Evolutionary conservation across 2,888 invertebrate species (phyloP).

Genomic region (Troides aeacus): DNA sequence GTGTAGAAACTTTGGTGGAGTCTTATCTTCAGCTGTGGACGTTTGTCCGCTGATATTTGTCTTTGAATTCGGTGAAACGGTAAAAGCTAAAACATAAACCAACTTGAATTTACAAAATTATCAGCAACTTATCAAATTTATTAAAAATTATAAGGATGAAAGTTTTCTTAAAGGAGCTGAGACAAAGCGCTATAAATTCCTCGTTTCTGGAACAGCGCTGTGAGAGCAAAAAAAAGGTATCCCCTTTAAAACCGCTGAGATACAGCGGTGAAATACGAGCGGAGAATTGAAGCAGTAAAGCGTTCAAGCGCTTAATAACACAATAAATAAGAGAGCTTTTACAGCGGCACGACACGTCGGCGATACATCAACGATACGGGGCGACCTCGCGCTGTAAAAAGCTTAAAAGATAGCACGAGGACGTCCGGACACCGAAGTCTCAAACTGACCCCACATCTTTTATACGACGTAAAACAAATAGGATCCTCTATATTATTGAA

Average conservation of each 20-base stretch:
- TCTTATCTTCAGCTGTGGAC: not conserved
- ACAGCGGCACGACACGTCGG: conserved; percentile 25
- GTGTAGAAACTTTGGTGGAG: not conserved
- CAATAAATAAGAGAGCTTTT: conserved; percentile 33
- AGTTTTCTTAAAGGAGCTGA: conserved; percentile 3
- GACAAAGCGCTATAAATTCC: conserved; percentile 24
- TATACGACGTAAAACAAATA: too few species aligned
- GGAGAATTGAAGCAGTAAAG: conserved; percentile 20
- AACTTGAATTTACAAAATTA: not conserved
- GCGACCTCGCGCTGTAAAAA: conserved; percentile 41
- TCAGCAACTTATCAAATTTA: not conserved
- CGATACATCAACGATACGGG: conserved; percentile 39
- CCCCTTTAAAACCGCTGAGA: conserved; percentile 9
- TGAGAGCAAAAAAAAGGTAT: not conserved
- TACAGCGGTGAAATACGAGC: conserved; percentile 19
- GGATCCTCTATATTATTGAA: too few species aligned
- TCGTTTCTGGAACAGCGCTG: not conserved
- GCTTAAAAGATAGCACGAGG: conserved; percentile 36
- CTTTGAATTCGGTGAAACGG: not conserved
- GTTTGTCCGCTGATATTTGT: conserved; percentile 4
- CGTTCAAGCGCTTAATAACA: conserved; percentile 30
- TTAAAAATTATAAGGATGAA: not conserved
- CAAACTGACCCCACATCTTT: too few species aligned
- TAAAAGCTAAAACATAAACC: not conserved
- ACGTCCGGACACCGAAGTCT: conserved; percentile 26